Evolutionary conservation across 2,888 invertebrate genomes (phyloP), one percentile per base, ranked within the genome.

Genomic region (Agrochola macilenta): DNA sequence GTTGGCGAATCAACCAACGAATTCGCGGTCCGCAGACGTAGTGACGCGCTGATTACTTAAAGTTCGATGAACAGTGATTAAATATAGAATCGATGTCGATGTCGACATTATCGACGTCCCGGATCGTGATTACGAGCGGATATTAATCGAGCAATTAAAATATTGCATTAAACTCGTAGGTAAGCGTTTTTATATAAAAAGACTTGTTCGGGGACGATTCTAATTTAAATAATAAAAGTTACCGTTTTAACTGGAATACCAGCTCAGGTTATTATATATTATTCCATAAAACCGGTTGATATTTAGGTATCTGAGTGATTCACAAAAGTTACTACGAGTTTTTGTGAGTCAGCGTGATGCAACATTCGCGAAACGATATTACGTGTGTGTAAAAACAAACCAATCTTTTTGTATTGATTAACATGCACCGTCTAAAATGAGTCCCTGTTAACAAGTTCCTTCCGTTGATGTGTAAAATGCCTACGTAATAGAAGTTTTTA

Each of bases 1-100:
- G 95, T 95, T 95, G 94, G 94, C 94, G 94, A 95, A 95, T 95
- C 95, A 94, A 93, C 92, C 90, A 90, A 90, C 92, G 92, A 93
- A 94, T 93, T 94, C 92, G 93, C 93, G 91, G 89, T 86, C 89
- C 88, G 90, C 90, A 95, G 95, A 96, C 95, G 89, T 92, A 93
- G 94, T 93, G 95, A 95, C 95, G 96, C 95, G 94, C 88, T 92
- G 90, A 89, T 86, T 81, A 84, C 88, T 87, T 82, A 82, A 87
- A 89, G 85, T 88, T 90, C 91, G 89, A 90, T 89, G 89, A 89
- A 88, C 90, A 89, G 89, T 90, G 89, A 90, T 89, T 89, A 89
- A 90, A 90, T 90, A 88, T 91, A 90, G 90, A 91, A 88, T 88
- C 86, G 84, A 88, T 87, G 80, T 88, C 86, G 81, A 85, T 80